phyloP scores from a whole-genome alignment of 2,113 vertebrate genomes.

The Mugil cephalus region DNA sequence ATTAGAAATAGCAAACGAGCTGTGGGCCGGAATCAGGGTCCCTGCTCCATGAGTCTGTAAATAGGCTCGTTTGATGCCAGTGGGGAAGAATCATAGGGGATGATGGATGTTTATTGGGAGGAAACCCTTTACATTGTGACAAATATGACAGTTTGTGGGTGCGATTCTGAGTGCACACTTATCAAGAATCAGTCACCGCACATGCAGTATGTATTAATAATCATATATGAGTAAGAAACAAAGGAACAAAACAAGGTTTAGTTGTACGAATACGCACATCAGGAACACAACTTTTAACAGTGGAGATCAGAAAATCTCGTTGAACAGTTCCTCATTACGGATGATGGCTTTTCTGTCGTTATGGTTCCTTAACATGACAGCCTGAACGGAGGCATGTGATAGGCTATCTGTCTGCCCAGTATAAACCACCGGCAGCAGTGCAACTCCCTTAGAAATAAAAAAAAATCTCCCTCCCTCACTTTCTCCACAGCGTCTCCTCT shows the following conservation, averaged over 20 bases:
- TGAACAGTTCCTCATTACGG: constrained; percentile 29
- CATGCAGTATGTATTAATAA: not conserved
- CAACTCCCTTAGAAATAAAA: constrained; percentile 31
- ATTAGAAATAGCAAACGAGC: constrained; percentile 75
- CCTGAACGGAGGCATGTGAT: no score
- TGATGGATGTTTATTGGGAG: constrained; percentile 23
- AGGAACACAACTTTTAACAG: not conserved
- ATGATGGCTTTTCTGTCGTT: constrained; percentile 49
- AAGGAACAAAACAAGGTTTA: constrained; percentile 18
- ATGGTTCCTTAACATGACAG: constrained; percentile 20
- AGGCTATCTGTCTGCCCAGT: constrained; percentile 29
- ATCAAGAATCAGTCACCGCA: not conserved
- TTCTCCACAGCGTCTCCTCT: constrained; percentile 36
- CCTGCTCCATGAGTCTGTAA: constrained; percentile 53
- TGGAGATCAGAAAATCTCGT: constrained; percentile 20
- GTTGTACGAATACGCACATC: constrained; percentile 25
- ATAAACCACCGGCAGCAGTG: constrained; percentile 55
- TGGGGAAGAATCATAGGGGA: constrained; percentile 27
- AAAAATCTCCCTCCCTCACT: constrained; percentile 41
- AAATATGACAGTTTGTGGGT: constrained; percentile 4
- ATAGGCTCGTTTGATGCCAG: constrained; percentile 49
- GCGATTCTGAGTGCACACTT: not conserved
- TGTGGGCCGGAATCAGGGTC: constrained; percentile 59
- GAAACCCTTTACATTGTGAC: constrained; percentile 14
- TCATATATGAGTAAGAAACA: not conserved